Base-by-base conservation (phyloP, 1,140 invertebrate genomes). In the Lordiphosa mommai region DNA sequence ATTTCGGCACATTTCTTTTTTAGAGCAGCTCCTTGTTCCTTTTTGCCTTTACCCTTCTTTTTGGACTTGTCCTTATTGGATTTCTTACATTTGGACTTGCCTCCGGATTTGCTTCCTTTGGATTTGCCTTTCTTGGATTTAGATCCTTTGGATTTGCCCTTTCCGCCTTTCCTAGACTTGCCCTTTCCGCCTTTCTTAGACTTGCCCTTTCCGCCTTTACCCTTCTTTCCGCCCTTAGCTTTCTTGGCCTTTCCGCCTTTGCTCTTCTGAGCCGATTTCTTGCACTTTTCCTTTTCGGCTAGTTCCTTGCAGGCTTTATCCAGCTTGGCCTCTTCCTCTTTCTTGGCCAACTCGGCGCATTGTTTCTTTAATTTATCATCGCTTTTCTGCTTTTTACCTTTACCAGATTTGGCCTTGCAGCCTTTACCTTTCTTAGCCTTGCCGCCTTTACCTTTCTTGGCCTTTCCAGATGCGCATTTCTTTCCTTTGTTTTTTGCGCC, bases 101-200 rank as follows among this genome's bases (percentile, higher is more conserved):
- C n/a, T n/a, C n/a, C n/a, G n/a, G n/a, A n/a, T n/a, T n/a, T n/a
- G n/a, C n/a, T n/a, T n/a, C n/a, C n/a, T n/a, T 56, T 61, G 4
- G 47, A 27, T 29, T 63, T 14, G 4, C 23, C 52, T 37, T 66
- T 23, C 10, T n/a, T n/a, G n/a, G n/a, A n/a, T n/a, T n/a, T n/a
- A n/a, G n/a, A n/a, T n/a, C n/a, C n/a, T n/a, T n/a, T n/a, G n/a
- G n/a, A n/a, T n/a, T n/a, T n/a, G n/a, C n/a, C n/a, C n/a, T n/a
- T n/a, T 1, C 4, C 4, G n/a, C 10, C 27, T 53, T 30, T 6
- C 29, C n/a, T 27, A 16, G 1, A 13, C 17, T 33, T 2, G 14
- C 34, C 12, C 12, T 50, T 58, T 1, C 13, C 13, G 7, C 47
- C 48, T 47, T 51, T 20, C 4, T 41, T 38, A 3, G 14, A 17